phyloP scores from a whole-genome alignment of 2,888 invertebrate species.

The Zaprionus bogoriensis region DNA sequence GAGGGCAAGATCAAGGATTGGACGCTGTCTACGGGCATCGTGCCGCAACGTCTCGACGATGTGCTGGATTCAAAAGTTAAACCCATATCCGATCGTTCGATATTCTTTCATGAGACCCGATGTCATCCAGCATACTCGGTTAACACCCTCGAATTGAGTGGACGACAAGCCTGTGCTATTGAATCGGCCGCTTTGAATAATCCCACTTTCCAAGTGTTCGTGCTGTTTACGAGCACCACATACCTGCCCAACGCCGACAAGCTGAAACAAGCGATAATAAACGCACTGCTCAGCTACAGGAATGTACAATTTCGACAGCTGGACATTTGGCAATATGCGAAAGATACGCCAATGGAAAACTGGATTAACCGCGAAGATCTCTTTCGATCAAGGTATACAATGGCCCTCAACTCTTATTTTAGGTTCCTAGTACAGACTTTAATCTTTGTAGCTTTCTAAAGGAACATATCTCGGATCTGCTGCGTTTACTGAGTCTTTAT shows the following conservation, averaged over 20 bases:
- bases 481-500: constrained; percentile 84
- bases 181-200: constrained; percentile 79
- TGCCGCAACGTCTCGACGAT: no score
- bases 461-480: constrained; percentile 77
- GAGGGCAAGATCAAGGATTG: no score
- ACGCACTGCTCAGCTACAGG: constrained; percentile 68
- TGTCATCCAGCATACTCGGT: background rate
- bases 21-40: no score
- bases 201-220: constrained; percentile 72
- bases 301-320: constrained; percentile 46
- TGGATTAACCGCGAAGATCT: constrained; percentile 3
- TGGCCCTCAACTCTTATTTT: background rate
- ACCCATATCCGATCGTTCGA: constrained; percentile 71
- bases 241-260: constrained; percentile 38
- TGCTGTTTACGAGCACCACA: constrained; percentile 75
- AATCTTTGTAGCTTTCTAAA: background rate
- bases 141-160: constrained; percentile 49
- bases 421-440: background rate
- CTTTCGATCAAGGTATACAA: background rate
- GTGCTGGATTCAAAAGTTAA: constrained; percentile 63
- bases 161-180: constrained; percentile 79
- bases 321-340: constrained; percentile 1
- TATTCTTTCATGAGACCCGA: constrained; percentile 80
- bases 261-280: constrained; percentile 37
- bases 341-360: constrained; percentile 2